A percentile compares a stretch with the other conserved stretches of the same genome.
Conservation (phyloP, 2,797 vertebrate genomes). For the Halcyon chelicuti region DNA sequence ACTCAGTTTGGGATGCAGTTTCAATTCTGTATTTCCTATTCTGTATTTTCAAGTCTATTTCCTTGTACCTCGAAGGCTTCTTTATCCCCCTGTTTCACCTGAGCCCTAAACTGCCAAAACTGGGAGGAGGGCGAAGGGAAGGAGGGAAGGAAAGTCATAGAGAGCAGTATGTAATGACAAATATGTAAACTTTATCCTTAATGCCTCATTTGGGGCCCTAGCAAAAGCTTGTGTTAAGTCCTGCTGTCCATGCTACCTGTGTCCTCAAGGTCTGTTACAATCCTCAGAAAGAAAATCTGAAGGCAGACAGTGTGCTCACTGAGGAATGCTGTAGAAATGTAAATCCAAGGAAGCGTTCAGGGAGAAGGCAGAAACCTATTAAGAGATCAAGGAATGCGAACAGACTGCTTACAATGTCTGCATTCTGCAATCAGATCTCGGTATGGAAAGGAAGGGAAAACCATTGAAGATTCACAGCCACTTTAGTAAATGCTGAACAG, state of each 20-base stretch:
- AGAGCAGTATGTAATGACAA: background rate
- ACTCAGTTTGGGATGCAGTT: background rate
- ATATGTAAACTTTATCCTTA: background rate
- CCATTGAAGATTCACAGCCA: background rate
- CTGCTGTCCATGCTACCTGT: background rate
- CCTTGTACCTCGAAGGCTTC: background rate
- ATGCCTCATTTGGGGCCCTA: background rate
- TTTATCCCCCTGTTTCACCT: background rate
- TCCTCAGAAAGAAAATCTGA: background rate
- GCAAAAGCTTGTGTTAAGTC: background rate
- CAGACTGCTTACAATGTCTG: background rate
- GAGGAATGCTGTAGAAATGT: background rate
- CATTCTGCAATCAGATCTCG: background rate
- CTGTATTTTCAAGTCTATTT: background rate
- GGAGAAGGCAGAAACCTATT: background rate
- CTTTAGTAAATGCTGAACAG: background rate
- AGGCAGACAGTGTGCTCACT: background rate
- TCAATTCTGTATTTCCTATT: background rate
- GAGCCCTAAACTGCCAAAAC: background rate
- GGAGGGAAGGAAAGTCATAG: background rate
- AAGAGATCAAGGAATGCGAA: background rate
- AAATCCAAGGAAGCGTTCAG: background rate
- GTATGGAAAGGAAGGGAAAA: background rate
- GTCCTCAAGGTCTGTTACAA: background rate
- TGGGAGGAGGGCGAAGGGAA: background rate